Base-by-base conservation (phyloP, 2,797 vertebrate species). In the Clarias laeviceps region DNA sequence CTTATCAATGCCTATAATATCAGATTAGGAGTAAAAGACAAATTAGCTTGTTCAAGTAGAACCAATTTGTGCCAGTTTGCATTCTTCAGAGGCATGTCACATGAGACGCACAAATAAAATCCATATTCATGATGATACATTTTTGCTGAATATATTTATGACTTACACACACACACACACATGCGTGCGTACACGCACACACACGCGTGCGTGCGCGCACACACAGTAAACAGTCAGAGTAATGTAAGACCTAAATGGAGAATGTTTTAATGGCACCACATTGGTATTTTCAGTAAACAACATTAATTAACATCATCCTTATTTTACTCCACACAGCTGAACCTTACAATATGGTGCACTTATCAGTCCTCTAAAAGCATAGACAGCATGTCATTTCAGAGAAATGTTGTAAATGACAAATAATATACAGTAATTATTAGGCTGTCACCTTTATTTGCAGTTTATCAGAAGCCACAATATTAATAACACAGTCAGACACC, bases 11-110 rank as follows among this genome's bases (percentile, higher is more conserved):
- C 91, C 88, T 87, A 89, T 91, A 92, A 91, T 91, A 91, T 83
- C 91, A 92, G 90, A 93, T 95, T 94, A 93, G 90, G 91, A 89
- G 90, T 57, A 92, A 89, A 88, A 93, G 92, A 93, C 91, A 90
- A 91, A 91, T 93, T 90, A 89, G 92, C 90, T 94, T 94, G 93
- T 91, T 90, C 69, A 65, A 83, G 91, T 93, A 93, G 50, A 86
- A 86, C 9, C 62, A 66, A 86, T 70, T 64, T 85, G 68, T 73
- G 77, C 20, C 77, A 32, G 54, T 81, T 66, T 66, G 45, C 40
- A 81, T 86, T 84, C 50, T 74, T 11, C 74, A 22, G 37, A 77
- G 62, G 54, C 40, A 22, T 68, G 45, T 29, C 79, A 81, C 62
- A 50, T 32, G 79, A 66, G 79, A 81, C 22, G 14, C 18, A 14